Evolutionary conservation across 2,113 vertebrate genomes (phyloP), one percentile per base, ranked within the genome.

Genomic region (Picathartes gymnocephalus): DNA sequence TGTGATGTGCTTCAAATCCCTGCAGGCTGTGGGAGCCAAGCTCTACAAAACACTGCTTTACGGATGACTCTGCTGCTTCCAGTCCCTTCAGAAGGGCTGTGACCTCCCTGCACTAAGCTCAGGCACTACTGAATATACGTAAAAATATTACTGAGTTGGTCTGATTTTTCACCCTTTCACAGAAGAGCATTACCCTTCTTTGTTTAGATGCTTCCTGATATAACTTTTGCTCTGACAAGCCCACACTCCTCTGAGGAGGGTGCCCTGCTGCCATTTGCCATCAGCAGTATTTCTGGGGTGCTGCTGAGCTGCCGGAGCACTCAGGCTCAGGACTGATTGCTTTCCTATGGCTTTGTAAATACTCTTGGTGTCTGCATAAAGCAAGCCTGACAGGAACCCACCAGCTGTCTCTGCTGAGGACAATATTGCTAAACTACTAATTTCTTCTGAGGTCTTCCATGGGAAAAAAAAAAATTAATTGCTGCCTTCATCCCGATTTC

Each of bases 51-150:
- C 47, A 14, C 20, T 62, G 21, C 11, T 69, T 77, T 66, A 22
- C 18, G 57, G 85, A 35, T 6, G 20, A 39, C 27, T 50, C 37
- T 86, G 17, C 28, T 74, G 44, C 18, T 57, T 68, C 28, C 48
- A 62, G n/a, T 12, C 61, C 66, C 68, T 87, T 40, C 40, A n/a
- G 17, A 69, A 60, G 23, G 18, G 20, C 57, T 60, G n/a, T 13
- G 28, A 65, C 31, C 40, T 65, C 69, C 80, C 54, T 54, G 42
- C 73, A n/a, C 58, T 28, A 19, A 65, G 25, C 23, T n/a, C 60
- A 47, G 40, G 28, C 1, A 1, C 15, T 18, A 8, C 37, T 0
- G 0, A 74, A 71, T 68, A 28, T 8, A 9, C 37, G 68, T 82
- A 5, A 72, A 85, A 47, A 48, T 25, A 47, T 80, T 35, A n/a